phyloP scores from a whole-genome alignment of 1,140 invertebrate species.

The Drosophila guanche region DNA sequence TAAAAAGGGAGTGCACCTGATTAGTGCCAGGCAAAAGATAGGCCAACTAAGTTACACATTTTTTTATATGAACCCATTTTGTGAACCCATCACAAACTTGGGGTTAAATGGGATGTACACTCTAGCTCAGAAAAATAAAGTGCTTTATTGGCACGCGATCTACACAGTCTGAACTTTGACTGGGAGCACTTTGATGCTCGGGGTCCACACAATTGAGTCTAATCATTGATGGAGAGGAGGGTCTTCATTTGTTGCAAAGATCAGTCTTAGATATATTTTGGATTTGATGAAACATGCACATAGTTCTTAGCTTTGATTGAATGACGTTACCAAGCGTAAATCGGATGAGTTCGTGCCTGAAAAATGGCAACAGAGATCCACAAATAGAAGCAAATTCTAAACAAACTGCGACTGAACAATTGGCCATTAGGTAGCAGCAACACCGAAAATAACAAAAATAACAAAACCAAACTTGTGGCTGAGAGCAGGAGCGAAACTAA shows the following conservation, averaged over 20 bases:
- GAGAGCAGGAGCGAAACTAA: constrained; percentile 34
- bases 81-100: too few relatives aligned
- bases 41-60: too few relatives aligned
- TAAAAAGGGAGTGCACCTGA: too few relatives aligned
- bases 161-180: constrained; percentile 37
- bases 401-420: constrained; percentile 37
- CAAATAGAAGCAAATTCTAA: constrained; percentile 38
- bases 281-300: constrained; percentile 10
- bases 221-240: constrained; percentile 51
- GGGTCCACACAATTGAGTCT: constrained; percentile 48
- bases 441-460: constrained; percentile 19
- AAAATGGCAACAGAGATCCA: constrained; percentile 23
- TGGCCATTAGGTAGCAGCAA: constrained; percentile 38
- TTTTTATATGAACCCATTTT: too few relatives aligned
- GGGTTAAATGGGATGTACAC: too few relatives aligned
- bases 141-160: constrained; percentile 46
- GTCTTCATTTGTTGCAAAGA: constrained; percentile 1
- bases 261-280: background rate
- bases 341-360: constrained; percentile 27
- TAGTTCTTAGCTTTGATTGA: constrained; percentile 16
- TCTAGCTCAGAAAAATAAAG: constrained; percentile 4
- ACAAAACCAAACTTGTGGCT: constrained; percentile 36
- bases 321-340: constrained; percentile 29
- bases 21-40: too few relatives aligned
- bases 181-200: constrained; percentile 34